Percentiles rank a stretch among this genome's conserved stretches.
phyloP scores from a whole-genome alignment of 2,888 invertebrate species.

The Fabriciana adippe region DNA sequence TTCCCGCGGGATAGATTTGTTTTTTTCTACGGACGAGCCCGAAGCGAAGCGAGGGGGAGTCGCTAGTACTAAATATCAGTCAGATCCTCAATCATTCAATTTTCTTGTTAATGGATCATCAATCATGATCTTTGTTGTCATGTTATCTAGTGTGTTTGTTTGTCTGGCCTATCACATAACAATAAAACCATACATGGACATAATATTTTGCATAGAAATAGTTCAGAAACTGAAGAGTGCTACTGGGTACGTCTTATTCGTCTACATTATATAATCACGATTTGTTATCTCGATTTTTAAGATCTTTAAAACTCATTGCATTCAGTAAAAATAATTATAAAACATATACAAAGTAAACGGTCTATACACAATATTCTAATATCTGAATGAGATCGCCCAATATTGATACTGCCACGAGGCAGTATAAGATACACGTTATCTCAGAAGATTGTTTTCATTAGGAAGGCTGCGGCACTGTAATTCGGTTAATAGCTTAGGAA shows the following conservation, averaged over 20 bases:
- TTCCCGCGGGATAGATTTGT: too few species aligned
- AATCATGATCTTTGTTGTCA: too few species aligned
- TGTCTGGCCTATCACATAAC: too few species aligned
- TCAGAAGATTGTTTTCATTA: conserved; percentile 15
- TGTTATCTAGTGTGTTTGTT: too few species aligned
- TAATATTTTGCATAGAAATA: too few species aligned
- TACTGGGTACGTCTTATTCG: neutral
- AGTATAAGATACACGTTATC: conserved; percentile 10
- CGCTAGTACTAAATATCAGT: too few species aligned
- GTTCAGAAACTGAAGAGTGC: too few species aligned
- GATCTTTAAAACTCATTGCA: neutral
- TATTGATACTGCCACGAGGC: conserved; percentile 5
- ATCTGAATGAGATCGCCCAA: neutral
- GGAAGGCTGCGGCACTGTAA: neutral
- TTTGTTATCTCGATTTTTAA: neutral
- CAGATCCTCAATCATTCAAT: too few species aligned
- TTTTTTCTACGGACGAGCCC: too few species aligned
- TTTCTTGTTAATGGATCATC: too few species aligned
- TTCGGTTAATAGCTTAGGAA: conserved; percentile 10
- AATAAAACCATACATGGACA: too few species aligned
- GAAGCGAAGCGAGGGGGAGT: too few species aligned
- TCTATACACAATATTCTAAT: neutral
- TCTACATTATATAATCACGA: neutral
- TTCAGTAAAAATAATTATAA: neutral
- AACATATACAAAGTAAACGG: neutral